These are phyloP conservation scores for Archips crataeganus DNA, from an alignment of 2,888 invertebrate species.

Conservation along the genomic window DNA sequence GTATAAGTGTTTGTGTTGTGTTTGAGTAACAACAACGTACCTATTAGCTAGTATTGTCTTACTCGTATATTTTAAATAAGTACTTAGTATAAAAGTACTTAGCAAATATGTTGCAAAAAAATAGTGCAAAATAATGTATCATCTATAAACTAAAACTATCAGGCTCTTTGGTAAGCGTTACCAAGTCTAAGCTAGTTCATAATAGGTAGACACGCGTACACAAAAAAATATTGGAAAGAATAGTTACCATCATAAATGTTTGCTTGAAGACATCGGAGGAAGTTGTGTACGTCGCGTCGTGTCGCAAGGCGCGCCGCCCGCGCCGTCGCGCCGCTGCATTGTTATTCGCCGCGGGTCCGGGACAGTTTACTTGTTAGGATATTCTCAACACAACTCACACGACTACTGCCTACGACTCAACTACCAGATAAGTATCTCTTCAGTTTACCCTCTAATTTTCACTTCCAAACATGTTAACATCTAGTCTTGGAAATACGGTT, in stretches of 20 bases:
- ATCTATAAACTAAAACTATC: too few species aligned
- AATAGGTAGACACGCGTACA: neutral
- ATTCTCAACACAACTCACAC: conserved; percentile 48
- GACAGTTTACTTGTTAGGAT: conserved; percentile 69
- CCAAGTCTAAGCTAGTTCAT: neutral
- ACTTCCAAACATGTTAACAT: conserved; percentile 62
- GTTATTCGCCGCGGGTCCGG: conserved; percentile 47
- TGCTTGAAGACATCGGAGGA: conserved; percentile 51
- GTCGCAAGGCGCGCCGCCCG: conserved; percentile 47
- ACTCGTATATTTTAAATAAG: too few species aligned
- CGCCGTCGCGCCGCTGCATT: conserved; percentile 41
- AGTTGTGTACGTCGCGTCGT: conserved; percentile 54
- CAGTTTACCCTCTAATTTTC: conserved; percentile 72
- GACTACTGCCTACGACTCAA: conserved; percentile 53
- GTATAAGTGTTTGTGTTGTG: conserved; percentile 57
- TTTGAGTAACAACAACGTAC: too few species aligned
- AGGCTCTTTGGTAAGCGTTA: neutral
- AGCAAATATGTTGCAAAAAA: too few species aligned
- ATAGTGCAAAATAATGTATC: too few species aligned
- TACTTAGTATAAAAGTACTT: too few species aligned
- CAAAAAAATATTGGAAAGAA: conserved; percentile 9
- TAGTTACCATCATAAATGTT: conserved; percentile 30
- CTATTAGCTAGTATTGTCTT: too few species aligned
- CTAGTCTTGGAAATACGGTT: conserved; percentile 47
- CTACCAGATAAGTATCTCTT: conserved; percentile 57